Evolutionary conservation across 1,140 invertebrate species (phyloP).

Genomic region (Arctopsyche grandis): DNA sequence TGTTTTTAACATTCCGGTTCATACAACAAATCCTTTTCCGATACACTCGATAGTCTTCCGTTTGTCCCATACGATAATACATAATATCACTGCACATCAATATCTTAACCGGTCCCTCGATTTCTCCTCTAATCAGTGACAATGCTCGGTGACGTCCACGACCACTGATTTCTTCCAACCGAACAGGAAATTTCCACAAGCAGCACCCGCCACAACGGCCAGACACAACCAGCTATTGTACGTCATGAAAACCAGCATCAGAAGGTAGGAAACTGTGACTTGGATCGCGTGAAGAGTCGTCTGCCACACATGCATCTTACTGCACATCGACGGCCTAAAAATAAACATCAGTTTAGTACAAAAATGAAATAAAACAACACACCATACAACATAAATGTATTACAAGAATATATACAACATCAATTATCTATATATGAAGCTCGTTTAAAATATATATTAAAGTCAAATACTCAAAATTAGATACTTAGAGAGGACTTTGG

Average conservation of each 20-base stretch:
- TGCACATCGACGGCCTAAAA: conserved; percentile 82
- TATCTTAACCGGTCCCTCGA: conserved; percentile 7
- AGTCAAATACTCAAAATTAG: no score
- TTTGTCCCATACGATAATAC: no score
- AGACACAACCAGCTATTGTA: conserved; percentile 96
- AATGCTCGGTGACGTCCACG: conserved; percentile 94
- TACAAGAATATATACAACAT: no score
- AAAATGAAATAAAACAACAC: no score
- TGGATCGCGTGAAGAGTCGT: conserved; percentile 91
- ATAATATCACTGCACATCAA: conserved; percentile 5
- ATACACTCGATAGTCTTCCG: no score
- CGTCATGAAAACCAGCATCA: conserved; percentile 99
- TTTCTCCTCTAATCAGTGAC: conserved; percentile 75
- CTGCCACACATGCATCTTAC: conserved; percentile 83
- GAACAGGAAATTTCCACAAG: conserved; percentile 92
- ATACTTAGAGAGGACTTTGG: no score
- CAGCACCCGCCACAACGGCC: conserved; percentile 89
- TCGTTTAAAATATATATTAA: no score
- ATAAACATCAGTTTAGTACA: conserved; percentile 48
- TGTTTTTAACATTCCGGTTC: no score
- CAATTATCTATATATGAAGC: no score
- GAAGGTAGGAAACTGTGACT: conserved; percentile 88
- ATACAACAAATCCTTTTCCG: no score
- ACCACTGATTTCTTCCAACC: conserved; percentile 94
- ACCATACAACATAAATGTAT: no score